phyloP scores from a whole-genome alignment of 2,797 vertebrate genomes.

The Dermochelys coriacea region DNA sequence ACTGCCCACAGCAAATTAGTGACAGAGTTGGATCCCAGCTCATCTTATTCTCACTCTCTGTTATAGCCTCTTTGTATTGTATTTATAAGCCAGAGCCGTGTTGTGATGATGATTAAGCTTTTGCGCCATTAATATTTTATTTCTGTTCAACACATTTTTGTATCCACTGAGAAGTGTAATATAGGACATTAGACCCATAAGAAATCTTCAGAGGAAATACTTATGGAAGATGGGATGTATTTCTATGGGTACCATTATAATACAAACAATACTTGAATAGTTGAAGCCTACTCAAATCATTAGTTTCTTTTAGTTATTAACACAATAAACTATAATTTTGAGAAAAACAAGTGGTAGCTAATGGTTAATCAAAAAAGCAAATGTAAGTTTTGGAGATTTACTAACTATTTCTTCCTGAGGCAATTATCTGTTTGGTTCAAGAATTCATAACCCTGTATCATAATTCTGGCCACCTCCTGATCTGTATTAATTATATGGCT shows the following conservation, averaged over 20 bases:
- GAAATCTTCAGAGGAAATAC: background rate
- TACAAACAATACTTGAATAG: background rate
- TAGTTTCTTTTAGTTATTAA: background rate
- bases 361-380: background rate
- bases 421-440: slow-evolving; percentile 60
- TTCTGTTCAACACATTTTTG: background rate
- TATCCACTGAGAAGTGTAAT: background rate
- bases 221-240: background rate
- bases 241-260: background rate
- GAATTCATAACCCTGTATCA: slow-evolving; percentile 43
- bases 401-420: slow-evolving; percentile 69
- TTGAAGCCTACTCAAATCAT: background rate
- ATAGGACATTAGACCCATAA: background rate
- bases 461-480: slow-evolving; percentile 61
- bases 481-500: slow-evolving; percentile 59
- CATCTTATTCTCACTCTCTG: background rate
- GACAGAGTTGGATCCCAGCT: background rate
- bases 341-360: background rate
- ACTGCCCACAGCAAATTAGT: background rate
- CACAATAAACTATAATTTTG: background rate
- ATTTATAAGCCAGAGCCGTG: background rate
- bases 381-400: background rate
- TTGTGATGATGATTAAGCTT: background rate
- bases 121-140: background rate
- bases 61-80: background rate